Base-by-base conservation (phyloP, 2,888 invertebrate genomes). In the Melanophora roralis region DNA sequence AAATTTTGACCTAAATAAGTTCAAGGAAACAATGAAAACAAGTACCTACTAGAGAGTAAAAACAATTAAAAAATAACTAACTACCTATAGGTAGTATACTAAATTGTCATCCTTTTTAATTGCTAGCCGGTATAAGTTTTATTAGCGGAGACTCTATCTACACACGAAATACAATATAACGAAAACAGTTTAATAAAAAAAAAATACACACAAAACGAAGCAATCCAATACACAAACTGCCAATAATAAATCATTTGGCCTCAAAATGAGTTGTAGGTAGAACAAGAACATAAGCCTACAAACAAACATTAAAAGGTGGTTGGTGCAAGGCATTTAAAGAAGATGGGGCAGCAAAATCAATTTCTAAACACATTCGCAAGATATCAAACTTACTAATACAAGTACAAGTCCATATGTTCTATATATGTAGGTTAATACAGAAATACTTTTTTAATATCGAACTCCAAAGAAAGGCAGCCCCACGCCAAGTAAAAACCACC, bases 171-270 rank as follows among this genome's bases (percentile, higher is more conserved):
- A 55, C 27, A 23, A 55, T n/a, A 51, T 32, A 64, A 43, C 38
- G 64, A 40, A 51, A 40, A 73, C 38, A 34, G 19, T 65, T 40
- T 57, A 47, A 69, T 23, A 23, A 23, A 8, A 47, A 27, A 3
- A 55, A 55, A 34, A 19, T 16, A 43, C 6, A 11, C 14, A 12
- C 5, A 60, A 38, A 2, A 34, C n/a, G 14, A n/a, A 57, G 49
- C 14, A 23, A 36, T 27, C 45, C 27, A 27, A 60, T 9, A 36
- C 36, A 6, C 9, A 62, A 57, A 45, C 43, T 45, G 51, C 21
- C 64, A 74, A 64, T 51, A 74, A 78, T 74, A 78, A 78, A 74
- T 78, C 73, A 78, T 64, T 65, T 57, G 51, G 51, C 27, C 19
- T 43, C 68, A 78, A 73, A 78, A 27, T 60, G 40, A 57, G 53